Base-by-base conservation (phyloP, 2,113 vertebrate genomes). In the Oryzias woworae region DNA sequence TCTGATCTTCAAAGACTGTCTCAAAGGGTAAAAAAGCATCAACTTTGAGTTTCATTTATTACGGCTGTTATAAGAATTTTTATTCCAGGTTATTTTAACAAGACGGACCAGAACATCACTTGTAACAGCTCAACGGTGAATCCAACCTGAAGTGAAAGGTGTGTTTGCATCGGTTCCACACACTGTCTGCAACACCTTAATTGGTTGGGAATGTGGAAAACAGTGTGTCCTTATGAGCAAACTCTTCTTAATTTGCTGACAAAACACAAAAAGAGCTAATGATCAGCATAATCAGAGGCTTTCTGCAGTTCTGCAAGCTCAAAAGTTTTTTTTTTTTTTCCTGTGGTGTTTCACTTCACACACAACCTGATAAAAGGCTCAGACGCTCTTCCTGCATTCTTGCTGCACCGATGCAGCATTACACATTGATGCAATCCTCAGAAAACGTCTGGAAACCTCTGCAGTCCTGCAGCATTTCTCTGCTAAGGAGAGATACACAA, bases 381-480 rank as follows among this genome's bases (percentile, higher is more conserved):
- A 15, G 53, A 15, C 42, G 17, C 43, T 43, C 17, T 4, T 42
- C 26, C 55, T 59, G 63, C 18, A 36, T 49, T 18, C 26, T 28
- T 64, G 49, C 72, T 69, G 71, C 60, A 48, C 54, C 62, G 71
- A 62, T 58, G 69, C 57, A 0, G 51, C 24, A 41, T 20, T 52
- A 48, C 28, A 54, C 57, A 80, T 55, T 48, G 50, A 72, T 77
- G 66, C 47, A 65, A 82, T 71, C 26, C 73, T 67, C 20, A 60
- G 68, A 58, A 55, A 22, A 41, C 47, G 67, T 23, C 47, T 26
- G 51, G 50, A 64, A 65, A 75, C 15, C 50, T 49, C 68, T 69
- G 62, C 59, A 64, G 62, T 62, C 55, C 45, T 57, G 66, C 56
- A 15, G 23, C 18, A 14, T 54, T 18, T 48, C 20, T 41, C 54